Percentiles rank a stretch among this genome's conserved stretches.
These are phyloP conservation scores for Sinocyclocheilus maitianheensis DNA, from an alignment of 2,113 vertebrate genomes.

Conservation along the genomic window DNA sequence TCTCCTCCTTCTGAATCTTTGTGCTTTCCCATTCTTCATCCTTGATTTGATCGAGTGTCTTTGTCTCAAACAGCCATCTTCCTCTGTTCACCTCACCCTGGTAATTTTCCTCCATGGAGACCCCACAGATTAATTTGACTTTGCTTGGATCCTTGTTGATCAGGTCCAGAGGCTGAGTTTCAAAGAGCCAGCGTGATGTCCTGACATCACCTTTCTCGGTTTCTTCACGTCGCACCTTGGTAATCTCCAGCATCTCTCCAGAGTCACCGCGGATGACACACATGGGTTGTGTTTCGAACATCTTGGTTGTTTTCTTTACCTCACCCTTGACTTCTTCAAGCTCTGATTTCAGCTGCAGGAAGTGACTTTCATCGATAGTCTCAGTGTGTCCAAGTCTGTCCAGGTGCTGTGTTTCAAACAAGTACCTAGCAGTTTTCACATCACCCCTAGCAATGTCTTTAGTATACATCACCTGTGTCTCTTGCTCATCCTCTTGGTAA, in stretches of 20 bases:
- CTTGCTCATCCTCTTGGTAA: conserved; percentile 74
- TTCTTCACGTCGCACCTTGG: conserved; percentile 83
- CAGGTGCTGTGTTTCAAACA: conserved; percentile 85
- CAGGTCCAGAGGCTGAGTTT: conserved; percentile 82
- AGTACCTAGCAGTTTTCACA: conserved; percentile 83
- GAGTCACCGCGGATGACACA: conserved; percentile 84
- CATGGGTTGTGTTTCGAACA: conserved; percentile 84
- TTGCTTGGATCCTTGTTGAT: conserved; percentile 81
- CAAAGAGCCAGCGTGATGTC: conserved; percentile 84
- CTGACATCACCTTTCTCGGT: conserved; percentile 82
- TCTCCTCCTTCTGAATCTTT: conserved; percentile 76
- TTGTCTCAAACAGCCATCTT: conserved; percentile 86
- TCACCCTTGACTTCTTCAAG: conserved; percentile 84
- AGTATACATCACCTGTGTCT: conserved; percentile 46
- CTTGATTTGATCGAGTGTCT: conserved; percentile 85
- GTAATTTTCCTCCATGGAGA: conserved; percentile 81
- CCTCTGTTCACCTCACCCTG: conserved; percentile 76
- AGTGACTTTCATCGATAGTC: conserved; percentile 79
- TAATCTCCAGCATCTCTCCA: conserved; percentile 85
- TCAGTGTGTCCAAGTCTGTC: conserved; percentile 80
- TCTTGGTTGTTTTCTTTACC: conserved; percentile 82
- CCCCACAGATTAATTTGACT: conserved; percentile 81
- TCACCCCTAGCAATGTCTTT: conserved; percentile 80
- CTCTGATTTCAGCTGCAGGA: conserved; percentile 83
- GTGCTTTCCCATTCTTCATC: conserved; percentile 78